Base-by-base conservation (phyloP, 2,888 invertebrate genomes). In the Oasisia sp. region DNA sequence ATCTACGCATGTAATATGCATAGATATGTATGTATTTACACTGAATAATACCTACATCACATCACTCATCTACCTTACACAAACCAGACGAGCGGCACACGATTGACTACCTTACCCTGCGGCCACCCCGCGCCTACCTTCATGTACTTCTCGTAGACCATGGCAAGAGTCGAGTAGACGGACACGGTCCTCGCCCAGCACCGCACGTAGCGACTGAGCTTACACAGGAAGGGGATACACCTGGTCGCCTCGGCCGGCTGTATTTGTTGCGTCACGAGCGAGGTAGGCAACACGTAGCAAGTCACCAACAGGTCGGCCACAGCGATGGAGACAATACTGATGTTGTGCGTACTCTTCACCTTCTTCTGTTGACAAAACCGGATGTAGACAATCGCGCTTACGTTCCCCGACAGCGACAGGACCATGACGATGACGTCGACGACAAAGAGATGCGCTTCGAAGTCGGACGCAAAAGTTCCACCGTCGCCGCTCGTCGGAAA, bases 121-220 rank as follows among this genome's bases (percentile, higher is more conserved):
- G 11, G 12, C 50, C 2, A 4, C 9, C 50, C 32, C 19, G 5
- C 74, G n/a, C 32, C 58, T 56, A 74, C 91, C 38, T 50, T 32
- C 58, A 89, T 50, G 91, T 93, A 94, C 32, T 93, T 74, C 38
- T 93, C 92, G 56, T 92, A 32, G 32, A 92, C 91, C 92, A 94
- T 92, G 32, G 93, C 94, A 19, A 93, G 32, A 32, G 92, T 92
- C 27, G 94, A 93, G 50, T 94, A 94, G 19, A 93, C 90, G 19
- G 91, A 91, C 58, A 92, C 93, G 0, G 94, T 93, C 90, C 92
- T 93, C 50, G 91, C 91, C 94, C 94, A 94, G 50, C 92, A 93
- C 14, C 92, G 91, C 2, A 92, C 32, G 74, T 94, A 93, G 1
- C 38, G 44, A 58, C 92, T 89, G 50, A 94, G 91, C 91, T 93